Evolutionary conservation across 2,888 invertebrate species (phyloP), one percentile per base, ranked within the genome.

Genomic region (Cylindroiulus punctatus): DNA sequence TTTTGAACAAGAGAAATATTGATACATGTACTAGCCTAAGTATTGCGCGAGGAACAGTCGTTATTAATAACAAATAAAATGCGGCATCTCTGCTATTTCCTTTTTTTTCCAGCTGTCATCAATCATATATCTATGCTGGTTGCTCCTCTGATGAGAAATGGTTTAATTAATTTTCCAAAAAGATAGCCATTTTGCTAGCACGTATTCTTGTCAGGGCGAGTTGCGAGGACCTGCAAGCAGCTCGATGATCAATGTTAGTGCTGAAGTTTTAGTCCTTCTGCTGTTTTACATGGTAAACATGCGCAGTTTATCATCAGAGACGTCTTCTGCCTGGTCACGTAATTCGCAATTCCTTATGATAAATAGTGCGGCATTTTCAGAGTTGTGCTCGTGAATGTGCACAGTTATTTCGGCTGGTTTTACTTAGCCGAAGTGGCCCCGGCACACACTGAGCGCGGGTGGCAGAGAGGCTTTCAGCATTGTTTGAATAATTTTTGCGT

Each of bases 11-110:
- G 14, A 26, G 2, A 10, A 14, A 30, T 52, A 52, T n/a, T n/a
- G 17, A 30, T 30, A 76, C 8, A 3, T 8, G 14, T 8, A 12
- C 14, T 5, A 76, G 2, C 22, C 57, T 57, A 19, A 7, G 10
- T 19, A 19, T 26, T 10, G 22, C n/a, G 30, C 76, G 76, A 76
- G 10, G 76, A 76, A 30, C 26, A 76, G 14, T 30, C 26, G 76
- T 76, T 76, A 76, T 76, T 76, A 76, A 76, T 30, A 76, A 76
- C 76, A 76, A 76, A 76, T 76, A 76, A 76, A 76, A 76, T 76
- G 76, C 12, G 3, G 26, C 26, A 30, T 12, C 76, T 65, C 65
- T 65, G 76, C 30, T 30, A 30, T 76, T 76, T 76, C 12, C 0
- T 76, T 17, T 76, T 76, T 76, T 30, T 30, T 8, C n/a, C 76